Percentiles rank a stretch among this genome's conserved stretches.
Conservation (phyloP, 1,140 invertebrate species). For the Diorhabda elongata region DNA sequence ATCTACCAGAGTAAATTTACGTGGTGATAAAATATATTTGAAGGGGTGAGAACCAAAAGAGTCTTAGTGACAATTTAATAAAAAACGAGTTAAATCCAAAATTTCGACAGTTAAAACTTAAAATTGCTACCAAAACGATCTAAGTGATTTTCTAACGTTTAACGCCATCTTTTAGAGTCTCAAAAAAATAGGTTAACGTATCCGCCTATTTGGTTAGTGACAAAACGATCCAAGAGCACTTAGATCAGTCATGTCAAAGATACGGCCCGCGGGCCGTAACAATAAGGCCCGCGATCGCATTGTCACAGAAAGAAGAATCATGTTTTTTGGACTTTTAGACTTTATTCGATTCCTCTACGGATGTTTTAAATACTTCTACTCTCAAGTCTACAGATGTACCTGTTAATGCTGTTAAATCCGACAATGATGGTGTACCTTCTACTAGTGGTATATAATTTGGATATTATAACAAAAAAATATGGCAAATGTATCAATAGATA, state of each 20-base stretch:
- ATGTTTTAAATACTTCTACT: too few relatives aligned
- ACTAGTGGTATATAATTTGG: slow-evolving; percentile 9
- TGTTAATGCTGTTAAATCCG: slow-evolving; percentile 1
- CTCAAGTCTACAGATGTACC: neutral
- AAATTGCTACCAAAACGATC: slow-evolving; percentile 11
- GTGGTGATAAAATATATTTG: neutral
- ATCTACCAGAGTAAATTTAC: too few relatives aligned
- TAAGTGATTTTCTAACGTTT: neutral
- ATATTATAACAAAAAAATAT: neutral
- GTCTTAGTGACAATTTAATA: slow-evolving; percentile 10
- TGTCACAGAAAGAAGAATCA: too few relatives aligned
- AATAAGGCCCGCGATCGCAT: too few relatives aligned
- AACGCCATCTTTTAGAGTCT: neutral
- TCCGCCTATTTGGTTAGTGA: too few relatives aligned
- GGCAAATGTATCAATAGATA: neutral
- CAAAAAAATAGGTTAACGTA: neutral
- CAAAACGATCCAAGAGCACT: too few relatives aligned
- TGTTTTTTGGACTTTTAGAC: too few relatives aligned
- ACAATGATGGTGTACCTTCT: neutral
- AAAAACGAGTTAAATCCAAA: slow-evolving; percentile 10
- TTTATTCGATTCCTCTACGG: too few relatives aligned
- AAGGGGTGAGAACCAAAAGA: slow-evolving; percentile 14
- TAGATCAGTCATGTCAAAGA: too few relatives aligned
- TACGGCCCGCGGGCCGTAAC: too few relatives aligned
- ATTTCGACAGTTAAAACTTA: neutral